Conservation (phyloP, 2,797 vertebrate species). For the Falco biarmicus region DNA sequence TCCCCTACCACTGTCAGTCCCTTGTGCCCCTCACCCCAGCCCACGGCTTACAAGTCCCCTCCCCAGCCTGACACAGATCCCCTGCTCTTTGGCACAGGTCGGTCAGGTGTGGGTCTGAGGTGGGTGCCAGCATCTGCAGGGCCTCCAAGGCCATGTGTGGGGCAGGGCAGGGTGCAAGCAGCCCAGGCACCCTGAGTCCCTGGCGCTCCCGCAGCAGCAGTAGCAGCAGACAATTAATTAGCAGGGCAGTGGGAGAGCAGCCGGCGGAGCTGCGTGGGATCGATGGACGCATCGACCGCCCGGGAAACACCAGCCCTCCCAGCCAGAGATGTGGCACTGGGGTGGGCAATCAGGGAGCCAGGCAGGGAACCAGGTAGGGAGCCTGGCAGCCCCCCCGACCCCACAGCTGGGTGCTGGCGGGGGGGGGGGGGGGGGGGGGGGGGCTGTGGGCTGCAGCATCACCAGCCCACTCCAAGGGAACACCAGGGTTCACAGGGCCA, state of each 20-base stretch:
- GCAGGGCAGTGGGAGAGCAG: slow-evolving; percentile 40
- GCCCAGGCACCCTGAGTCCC: neutral
- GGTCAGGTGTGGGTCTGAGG: rapidly evolving
- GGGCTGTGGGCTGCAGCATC: neutral
- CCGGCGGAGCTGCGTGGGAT: neutral
- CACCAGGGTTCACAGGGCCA: neutral
- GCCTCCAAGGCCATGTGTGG: rapidly evolving
- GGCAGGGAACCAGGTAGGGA: neutral
- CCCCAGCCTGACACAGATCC: neutral
- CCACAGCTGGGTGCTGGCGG: neutral
- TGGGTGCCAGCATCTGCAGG: neutral
- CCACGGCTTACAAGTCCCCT: neutral
- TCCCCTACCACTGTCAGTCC: neutral
- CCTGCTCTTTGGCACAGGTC: too few species aligned
- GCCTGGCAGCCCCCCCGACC: neutral
- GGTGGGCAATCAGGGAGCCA: neutral
- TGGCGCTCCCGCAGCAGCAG: neutral
- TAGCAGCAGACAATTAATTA: slow-evolving; percentile 40
- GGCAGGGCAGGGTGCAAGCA: neutral
- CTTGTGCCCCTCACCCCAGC: too few species aligned
- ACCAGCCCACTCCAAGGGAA: neutral
- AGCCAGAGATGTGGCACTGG: neutral
- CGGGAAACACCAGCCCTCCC: neutral
- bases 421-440: too few species aligned
- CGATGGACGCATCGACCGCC: slow-evolving; percentile 3